Base-by-base conservation (phyloP, 2,888 invertebrate species). In the Pseudococcus jackbeardsleyi region DNA sequence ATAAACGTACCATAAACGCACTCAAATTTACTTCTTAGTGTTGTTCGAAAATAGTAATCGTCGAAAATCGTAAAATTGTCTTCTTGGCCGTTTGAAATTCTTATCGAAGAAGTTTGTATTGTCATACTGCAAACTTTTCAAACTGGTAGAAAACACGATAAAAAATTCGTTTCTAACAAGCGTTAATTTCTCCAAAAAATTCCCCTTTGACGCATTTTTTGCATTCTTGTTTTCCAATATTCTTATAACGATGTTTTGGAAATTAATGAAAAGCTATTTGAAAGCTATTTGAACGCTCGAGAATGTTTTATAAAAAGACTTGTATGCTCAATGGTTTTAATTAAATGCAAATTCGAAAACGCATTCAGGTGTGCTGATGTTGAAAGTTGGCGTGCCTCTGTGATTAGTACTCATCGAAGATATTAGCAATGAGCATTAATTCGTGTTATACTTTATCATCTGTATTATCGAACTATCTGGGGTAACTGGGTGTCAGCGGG, bases 231-330 rank as follows among this genome's bases (percentile, higher is more conserved):
- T 72, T 72, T 72, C 17, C 33, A 72, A 72, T 72, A 72, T 72
- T 72, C 72, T 17, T 72, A 72, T 72, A 68, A 17, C 17, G 72
- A 33, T 72, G 72, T 33, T 72, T 72, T 72, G 39, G 72, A 72
- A 72, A 72, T 72, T 72, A 72, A 72, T 72, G 72, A 72, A 72
- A 72, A 33, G 72, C 72, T 7, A 68, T 68, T 68, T 64, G 64
- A 64, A n/a, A 64, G 64, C 64, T 64, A 26, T 68, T 68, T 72
- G 39, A 33, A 72, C 72, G 33, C 33, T 33, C 17, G 39, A 72
- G 17, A 72, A 72, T 72, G 8, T 8, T 72, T 72, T 12, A 33
- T 72, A 72, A 72, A 72, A 72, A 39, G 15, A 33, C 72, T 72
- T 33, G 72, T 17, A 33, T 72, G 33, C 17, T 68, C 15, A 9